Evolutionary conservation across 2,113 vertebrate species (phyloP).

Genomic region (Varanus komodoensis): DNA sequence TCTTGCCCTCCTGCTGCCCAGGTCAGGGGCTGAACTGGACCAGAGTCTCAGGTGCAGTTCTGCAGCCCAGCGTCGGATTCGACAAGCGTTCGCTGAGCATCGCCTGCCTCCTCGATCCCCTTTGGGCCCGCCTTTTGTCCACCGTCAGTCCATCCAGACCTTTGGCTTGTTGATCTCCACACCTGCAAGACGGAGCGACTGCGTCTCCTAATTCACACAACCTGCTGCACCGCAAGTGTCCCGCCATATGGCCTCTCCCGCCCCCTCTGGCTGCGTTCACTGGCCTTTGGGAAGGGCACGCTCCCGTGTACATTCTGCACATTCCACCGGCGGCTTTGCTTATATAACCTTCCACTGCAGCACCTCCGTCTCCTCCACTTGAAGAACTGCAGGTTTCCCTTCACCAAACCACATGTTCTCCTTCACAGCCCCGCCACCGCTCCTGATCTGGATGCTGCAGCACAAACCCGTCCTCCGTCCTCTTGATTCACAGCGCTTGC

Average conservation of each 20-base stretch:
- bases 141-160: background rate
- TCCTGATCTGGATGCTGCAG: background rate
- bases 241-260: background rate
- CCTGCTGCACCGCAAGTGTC: background rate
- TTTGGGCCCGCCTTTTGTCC: background rate
- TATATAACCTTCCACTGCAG: constrained; percentile 59
- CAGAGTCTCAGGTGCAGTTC: background rate
- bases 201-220: constrained; percentile 20
- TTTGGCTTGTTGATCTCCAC: background rate
- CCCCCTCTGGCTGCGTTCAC: constrained; percentile 9
- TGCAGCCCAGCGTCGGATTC: background rate
- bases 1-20: background rate
- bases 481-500: background rate
- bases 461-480: background rate
- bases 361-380: constrained; percentile 41
- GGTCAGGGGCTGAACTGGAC: background rate
- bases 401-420: background rate
- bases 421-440: background rate
- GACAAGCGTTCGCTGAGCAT: background rate
- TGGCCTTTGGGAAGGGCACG: constrained; percentile 38
- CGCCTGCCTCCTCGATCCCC: background rate
- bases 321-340: constrained; percentile 71
- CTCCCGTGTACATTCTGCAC: constrained; percentile 68
- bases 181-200: background rate
- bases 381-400: constrained; percentile 48